Evolutionary conservation across 2,113 vertebrate genomes (phyloP).

Genomic region (Vombatus ursinus): DNA sequence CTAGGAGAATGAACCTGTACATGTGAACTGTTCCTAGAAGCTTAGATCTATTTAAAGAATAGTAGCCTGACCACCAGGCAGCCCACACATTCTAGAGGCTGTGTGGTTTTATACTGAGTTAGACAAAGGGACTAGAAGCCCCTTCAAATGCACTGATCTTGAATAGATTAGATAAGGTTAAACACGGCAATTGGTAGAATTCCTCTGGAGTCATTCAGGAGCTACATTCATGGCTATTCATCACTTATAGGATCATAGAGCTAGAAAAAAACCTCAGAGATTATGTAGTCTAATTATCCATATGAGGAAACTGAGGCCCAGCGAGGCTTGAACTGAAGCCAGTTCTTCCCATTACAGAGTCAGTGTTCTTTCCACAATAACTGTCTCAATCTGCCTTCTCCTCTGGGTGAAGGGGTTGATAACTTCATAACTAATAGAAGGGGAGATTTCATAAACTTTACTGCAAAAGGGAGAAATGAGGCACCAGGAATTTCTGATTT

Average conservation of each 20-base stretch:
- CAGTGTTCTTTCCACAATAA: neutral
- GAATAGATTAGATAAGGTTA: neutral
- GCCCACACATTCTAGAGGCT: neutral
- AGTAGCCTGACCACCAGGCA: neutral
- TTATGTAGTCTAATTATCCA: neutral
- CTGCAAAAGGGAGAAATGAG: neutral
- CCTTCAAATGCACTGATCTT: neutral
- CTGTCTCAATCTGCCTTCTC: neutral
- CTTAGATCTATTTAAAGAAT: neutral
- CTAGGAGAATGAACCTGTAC: neutral
- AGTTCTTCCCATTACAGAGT: neutral
- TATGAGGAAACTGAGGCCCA: neutral
- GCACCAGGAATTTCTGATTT: neutral
- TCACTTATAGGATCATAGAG: neutral
- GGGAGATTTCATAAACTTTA: neutral
- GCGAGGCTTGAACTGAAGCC: neutral
- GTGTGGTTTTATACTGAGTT: neutral
- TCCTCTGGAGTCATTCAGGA: neutral
- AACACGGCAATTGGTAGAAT: neutral
- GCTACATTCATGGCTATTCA: neutral
- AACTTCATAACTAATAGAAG: neutral
- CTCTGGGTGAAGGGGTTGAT: neutral
- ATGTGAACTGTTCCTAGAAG: neutral
- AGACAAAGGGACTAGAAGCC: neutral
- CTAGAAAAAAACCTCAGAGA: neutral